Base-by-base conservation (phyloP, 2,888 invertebrate species). In the Chaetogeoica ovagalla region DNA sequence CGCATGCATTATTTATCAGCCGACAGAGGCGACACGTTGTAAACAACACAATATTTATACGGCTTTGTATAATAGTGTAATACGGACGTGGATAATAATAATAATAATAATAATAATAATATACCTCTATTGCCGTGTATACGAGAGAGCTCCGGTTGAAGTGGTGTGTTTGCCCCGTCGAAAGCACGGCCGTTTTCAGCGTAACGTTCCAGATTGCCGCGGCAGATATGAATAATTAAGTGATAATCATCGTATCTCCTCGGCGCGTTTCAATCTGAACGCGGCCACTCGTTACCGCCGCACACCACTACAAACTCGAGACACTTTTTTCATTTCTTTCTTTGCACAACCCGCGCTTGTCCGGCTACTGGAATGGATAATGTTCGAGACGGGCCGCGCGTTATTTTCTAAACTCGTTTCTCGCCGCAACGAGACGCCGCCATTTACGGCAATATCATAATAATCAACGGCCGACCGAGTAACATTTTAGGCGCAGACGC, bases 211-310 rank as follows among this genome's bases (percentile, higher is more conserved):
- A 79, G 79, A 79, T 79, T 39, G 70, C 55, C 23, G 15, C 52
- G 55, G 37, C 23, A 71, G 79, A 79, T 79, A 79, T 79, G 79
- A 79, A 79, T 79, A 79, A 79, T 79, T 79, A 71, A 79, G 79
- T 71, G 79, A 79, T 79, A 79, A 71, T 79, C 79, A 63, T 17
- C 71, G 71, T 77, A 77, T 77, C 77, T 71, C 63, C n/a, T n/a
- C n/a, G n/a, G 57, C 21, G 2, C 68, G 37, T 57, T 79, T 71
- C 70, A 71, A 79, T 79, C 71, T 63, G 71, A 63, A 55, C 70
- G 37, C 1, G 60, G 4, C 43, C 48, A 1, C 48, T 48, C 65
- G 39, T 30, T 30, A 19, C 74, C 21, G 7, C 17, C 65, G 19
- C 21, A 30, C 30, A 30, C 43, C 9, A 9, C 13, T 66, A 55